These are phyloP conservation scores for Sphaerophoria taeniata DNA, from an alignment of 2,888 invertebrate species.

Conservation along the genomic window DNA sequence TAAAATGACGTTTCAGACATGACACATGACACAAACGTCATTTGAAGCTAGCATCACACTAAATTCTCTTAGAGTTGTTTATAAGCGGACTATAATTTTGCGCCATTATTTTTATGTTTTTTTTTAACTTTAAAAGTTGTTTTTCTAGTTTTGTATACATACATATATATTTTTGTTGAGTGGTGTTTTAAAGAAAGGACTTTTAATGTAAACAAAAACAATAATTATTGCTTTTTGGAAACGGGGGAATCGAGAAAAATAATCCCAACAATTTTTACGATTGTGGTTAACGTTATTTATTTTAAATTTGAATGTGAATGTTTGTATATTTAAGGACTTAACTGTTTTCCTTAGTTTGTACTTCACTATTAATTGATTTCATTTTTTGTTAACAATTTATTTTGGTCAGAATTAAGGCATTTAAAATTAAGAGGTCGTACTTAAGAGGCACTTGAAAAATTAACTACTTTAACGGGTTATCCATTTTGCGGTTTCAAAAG, in stretches of 20 bases:
- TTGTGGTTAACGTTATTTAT: not conserved
- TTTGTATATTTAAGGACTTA: not conserved
- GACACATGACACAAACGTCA: too few relatives aligned
- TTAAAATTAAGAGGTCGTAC: conserved; percentile 39
- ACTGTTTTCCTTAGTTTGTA: conserved; percentile 6
- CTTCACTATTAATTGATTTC: conserved; percentile 24
- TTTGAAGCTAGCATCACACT: too few relatives aligned
- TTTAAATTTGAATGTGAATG: not conserved
- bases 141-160: conserved; percentile 27
- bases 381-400: not conserved
- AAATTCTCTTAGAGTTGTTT: too few relatives aligned
- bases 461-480: not conserved
- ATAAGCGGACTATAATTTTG: too few relatives aligned
- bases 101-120: too few relatives aligned
- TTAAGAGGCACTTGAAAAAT: conserved; percentile 47
- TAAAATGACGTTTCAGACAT: too few relatives aligned
- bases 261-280: too few relatives aligned
- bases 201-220: not conserved
- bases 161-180: not conserved
- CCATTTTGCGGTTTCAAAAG: too few relatives aligned
- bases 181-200: conserved; percentile 25
- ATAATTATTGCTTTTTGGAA: too few relatives aligned
- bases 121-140: conserved; percentile 31
- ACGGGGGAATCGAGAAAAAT: not conserved
- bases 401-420: conserved; percentile 40